Evolutionary conservation across 1,140 invertebrate genomes (phyloP).

Genomic region (Lithobius niger): DNA sequence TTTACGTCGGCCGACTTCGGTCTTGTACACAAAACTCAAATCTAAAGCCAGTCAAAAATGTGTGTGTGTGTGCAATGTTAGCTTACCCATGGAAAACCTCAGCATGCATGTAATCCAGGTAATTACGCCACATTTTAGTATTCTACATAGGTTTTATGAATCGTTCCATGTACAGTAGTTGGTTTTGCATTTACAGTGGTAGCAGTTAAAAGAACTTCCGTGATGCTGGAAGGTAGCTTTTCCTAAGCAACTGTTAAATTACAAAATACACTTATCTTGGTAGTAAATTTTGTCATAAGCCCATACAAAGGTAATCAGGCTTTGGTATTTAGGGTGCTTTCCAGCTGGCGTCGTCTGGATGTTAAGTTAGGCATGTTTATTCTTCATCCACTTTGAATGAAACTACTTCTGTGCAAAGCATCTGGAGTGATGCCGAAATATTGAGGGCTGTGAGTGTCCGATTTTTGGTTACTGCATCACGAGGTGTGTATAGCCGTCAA

Average conservation of each 20-base stretch:
- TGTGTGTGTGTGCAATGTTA: constrained; percentile 14
- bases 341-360: too few species aligned
- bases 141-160: neutral
- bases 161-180: too few species aligned
- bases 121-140: neutral
- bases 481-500: too few species aligned
- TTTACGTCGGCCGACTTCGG: constrained; percentile 11
- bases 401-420: too few species aligned
- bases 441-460: too few species aligned
- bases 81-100: constrained; percentile 13
- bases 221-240: neutral
- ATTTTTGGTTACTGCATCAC: too few species aligned
- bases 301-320: neutral
- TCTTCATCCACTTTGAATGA: too few species aligned
- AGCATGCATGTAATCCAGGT: constrained; percentile 16
- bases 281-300: neutral
- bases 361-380: too few species aligned
- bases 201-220: neutral
- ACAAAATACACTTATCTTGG: neutral
- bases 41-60: constrained; percentile 7
- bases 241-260: neutral
- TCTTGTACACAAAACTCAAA: constrained; percentile 11
- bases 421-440: too few species aligned
- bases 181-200: neutral
- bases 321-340: too few species aligned